A percentile compares a stretch with the other conserved stretches of the same genome.
phyloP scores from a whole-genome alignment of 2,797 vertebrate species.

The Sardinella longiceps region DNA sequence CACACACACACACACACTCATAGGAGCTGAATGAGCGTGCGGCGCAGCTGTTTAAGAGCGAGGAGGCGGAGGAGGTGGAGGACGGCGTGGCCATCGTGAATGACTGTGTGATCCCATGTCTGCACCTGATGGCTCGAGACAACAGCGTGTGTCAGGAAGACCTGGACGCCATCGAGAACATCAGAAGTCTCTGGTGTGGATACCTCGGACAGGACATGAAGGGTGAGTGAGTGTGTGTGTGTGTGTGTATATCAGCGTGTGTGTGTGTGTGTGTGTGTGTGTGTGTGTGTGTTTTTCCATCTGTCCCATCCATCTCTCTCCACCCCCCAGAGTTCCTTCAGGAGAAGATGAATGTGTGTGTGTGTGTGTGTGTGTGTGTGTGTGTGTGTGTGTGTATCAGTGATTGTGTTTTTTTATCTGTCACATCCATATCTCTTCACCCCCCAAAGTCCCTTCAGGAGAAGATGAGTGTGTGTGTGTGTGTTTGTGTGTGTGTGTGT shows the following conservation, averaged over 20 bases:
- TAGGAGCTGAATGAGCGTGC: conserved; percentile 88
- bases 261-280: conserved; percentile 10
- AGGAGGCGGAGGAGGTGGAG: conserved; percentile 77
- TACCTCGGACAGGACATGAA: conserved; percentile 91
- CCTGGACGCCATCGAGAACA: conserved; percentile 84
- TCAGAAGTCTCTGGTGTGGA: conserved; percentile 92
- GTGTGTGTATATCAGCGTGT: not conserved
- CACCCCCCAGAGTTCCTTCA: no score
- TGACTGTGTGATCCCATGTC: conserved; percentile 91
- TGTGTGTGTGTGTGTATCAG: no score
- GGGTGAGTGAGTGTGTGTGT: conserved; percentile 67
- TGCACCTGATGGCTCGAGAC: conserved; percentile 89
- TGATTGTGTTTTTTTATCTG: no score
- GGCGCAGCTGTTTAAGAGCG: conserved; percentile 82
- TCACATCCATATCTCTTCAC: no score
- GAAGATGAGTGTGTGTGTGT: no score
- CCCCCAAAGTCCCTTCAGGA: no score
- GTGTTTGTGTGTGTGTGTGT: no score
- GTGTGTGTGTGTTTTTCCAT: no score
- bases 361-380: not conserved
- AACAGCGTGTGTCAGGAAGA: conserved; percentile 82
- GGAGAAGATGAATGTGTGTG: not conserved
- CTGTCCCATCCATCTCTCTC: no score
- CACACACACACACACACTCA: no score
- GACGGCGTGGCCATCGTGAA: conserved; percentile 88